phyloP scores from a whole-genome alignment of 2,797 vertebrate genomes.

The Ibycter americanus region DNA sequence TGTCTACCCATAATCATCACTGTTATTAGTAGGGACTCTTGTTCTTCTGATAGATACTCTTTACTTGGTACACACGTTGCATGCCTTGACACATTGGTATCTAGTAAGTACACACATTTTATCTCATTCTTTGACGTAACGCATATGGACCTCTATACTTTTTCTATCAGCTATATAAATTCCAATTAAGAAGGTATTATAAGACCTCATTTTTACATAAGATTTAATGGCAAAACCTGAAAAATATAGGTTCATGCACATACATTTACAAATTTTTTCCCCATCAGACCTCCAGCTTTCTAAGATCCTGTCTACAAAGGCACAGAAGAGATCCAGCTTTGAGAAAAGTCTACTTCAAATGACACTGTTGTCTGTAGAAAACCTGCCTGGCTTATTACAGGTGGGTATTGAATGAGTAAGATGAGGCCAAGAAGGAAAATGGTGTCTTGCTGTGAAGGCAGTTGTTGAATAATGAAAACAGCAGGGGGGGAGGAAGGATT shows the following conservation, averaged over 20 bases:
- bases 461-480: not conserved
- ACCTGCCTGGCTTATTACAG: not conserved
- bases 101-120: not conserved
- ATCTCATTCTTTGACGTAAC: not conserved
- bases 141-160: not conserved
- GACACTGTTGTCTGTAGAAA: not conserved
- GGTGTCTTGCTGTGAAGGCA: not conserved
- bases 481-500: fast-evolving
- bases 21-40: not conserved
- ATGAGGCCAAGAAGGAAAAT: not conserved
- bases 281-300: not conserved
- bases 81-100: not conserved
- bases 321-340: not conserved
- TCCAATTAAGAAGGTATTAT: not conserved
- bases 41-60: not conserved
- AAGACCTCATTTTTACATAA: not conserved
- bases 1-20: not conserved
- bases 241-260: not conserved
- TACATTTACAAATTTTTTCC: not conserved
- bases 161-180: not conserved
- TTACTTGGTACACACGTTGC: too few relatives aligned
- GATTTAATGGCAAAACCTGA: not conserved
- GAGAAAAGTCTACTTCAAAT: not conserved
- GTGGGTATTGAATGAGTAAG: not conserved
- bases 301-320: not conserved